A percentile compares a stretch with the other conserved stretches of the same genome.
Evolutionary conservation across 2,888 invertebrate genomes (phyloP).

Genomic region (Scotopteryx bipunctaria): DNA sequence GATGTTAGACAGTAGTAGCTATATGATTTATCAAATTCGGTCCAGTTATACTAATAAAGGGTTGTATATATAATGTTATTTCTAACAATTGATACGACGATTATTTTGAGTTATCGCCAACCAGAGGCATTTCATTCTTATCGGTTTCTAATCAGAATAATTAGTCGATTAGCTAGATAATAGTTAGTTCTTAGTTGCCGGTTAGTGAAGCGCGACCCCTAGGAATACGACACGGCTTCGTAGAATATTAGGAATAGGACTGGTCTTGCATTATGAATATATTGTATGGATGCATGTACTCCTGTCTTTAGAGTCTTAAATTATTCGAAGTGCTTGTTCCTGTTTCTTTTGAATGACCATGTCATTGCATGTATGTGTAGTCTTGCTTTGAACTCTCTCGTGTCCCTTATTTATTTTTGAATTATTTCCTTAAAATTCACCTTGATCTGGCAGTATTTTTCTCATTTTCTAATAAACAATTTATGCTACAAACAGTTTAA

Average conservation of each 20-base stretch:
- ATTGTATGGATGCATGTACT: conserved; percentile 50
- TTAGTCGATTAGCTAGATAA: not conserved
- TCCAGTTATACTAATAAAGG: no score
- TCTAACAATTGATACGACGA: no score
- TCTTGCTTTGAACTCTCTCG: conserved; percentile 49
- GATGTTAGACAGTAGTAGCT: no score
- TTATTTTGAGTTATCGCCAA: no score
- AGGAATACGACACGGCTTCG: not conserved
- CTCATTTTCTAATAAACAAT: no score
- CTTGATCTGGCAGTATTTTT: not conserved
- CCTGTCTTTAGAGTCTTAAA: conserved; percentile 27
- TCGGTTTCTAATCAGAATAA: no score
- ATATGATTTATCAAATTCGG: no score
- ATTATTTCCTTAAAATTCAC: no score
- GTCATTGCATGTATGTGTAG: conserved; percentile 69
- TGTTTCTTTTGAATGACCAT: conserved; percentile 62
- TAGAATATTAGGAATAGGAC: not conserved
- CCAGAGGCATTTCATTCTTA: no score
- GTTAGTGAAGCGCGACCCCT: not conserved
- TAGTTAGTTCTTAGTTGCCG: not conserved
- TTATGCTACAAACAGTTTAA: no score
- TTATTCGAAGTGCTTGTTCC: conserved; percentile 45
- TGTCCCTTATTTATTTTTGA: conserved; percentile 45
- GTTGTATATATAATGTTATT: no score
- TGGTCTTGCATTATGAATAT: conserved; percentile 7